Evolutionary conservation across 2,113 vertebrate genomes (phyloP).

Genomic region (Plotosus lineatus): DNA sequence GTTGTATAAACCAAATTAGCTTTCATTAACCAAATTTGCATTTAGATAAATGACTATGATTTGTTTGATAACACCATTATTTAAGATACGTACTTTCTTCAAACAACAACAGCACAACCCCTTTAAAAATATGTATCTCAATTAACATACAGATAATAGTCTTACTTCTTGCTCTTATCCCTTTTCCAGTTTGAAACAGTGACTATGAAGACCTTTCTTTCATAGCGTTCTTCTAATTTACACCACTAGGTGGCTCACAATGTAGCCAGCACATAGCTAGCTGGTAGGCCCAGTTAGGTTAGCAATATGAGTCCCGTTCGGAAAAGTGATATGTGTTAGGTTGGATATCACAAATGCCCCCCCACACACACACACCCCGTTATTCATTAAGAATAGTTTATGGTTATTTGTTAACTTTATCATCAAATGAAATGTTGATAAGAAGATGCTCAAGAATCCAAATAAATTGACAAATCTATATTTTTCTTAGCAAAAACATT

Average conservation of each 20-base stretch:
- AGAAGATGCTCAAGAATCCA: background rate
- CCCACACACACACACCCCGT: too few relatives aligned
- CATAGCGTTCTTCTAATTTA: background rate
- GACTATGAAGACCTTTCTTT: too few relatives aligned
- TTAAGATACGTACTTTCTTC: too few relatives aligned
- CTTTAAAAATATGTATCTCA: too few relatives aligned
- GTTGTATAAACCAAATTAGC: too few relatives aligned
- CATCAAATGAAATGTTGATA: background rate
- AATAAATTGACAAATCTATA: background rate
- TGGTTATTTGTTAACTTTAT: background rate
- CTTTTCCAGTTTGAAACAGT: background rate
- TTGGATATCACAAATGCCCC: background rate
- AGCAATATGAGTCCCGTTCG: background rate
- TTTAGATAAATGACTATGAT: too few relatives aligned
- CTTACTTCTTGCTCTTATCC: background rate
- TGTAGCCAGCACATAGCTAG: constrained; percentile 12
- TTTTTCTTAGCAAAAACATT: background rate
- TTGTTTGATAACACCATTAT: too few relatives aligned
- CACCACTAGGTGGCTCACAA: constrained; percentile 27
- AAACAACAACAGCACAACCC: too few relatives aligned
- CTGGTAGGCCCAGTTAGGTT: background rate
- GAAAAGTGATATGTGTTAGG: background rate
- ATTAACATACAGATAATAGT: background rate
- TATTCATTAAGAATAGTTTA: background rate
- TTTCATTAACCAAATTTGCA: too few relatives aligned